These are phyloP conservation scores for Drosophila fulvimacula DNA, from an alignment of 2,888 invertebrate species.

Conservation along the genomic window DNA sequence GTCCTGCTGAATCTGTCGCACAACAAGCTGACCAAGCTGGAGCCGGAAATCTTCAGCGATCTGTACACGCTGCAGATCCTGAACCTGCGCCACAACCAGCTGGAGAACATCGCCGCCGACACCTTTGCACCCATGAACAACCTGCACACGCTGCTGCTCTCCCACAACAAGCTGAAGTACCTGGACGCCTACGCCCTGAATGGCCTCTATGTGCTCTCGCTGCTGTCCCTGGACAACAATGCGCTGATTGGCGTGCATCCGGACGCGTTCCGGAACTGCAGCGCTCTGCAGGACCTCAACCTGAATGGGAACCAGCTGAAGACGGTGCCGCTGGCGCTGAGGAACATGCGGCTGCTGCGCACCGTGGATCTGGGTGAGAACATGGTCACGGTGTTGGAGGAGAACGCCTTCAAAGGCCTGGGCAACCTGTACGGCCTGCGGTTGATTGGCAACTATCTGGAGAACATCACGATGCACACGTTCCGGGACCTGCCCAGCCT, in stretches of 20 bases:
- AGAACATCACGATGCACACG: constrained; percentile 91
- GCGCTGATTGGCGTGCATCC: constrained; percentile 92
- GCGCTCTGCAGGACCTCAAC: constrained; percentile 95
- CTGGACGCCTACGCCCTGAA: constrained; percentile 94
- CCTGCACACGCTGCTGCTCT: constrained; percentile 93
- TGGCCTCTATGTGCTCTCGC: constrained; percentile 93
- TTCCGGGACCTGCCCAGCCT: constrained; percentile 92
- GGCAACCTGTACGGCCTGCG: constrained; percentile 94
- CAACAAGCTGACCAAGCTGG: constrained; percentile 92
- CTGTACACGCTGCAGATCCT: constrained; percentile 94
- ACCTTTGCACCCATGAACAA: constrained; percentile 97
- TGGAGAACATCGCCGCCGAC: constrained; percentile 93
- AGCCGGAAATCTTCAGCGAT: constrained; percentile 93
- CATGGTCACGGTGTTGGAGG: constrained; percentile 91
- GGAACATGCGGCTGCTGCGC: constrained; percentile 93
- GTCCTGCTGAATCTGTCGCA: constrained; percentile 94
- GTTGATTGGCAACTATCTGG: constrained; percentile 94
- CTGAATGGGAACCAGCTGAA: constrained; percentile 94
- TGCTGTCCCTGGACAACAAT: constrained; percentile 94
- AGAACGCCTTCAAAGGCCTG: constrained; percentile 93
- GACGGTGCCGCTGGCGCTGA: constrained; percentile 91
- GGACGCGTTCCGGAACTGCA: constrained; percentile 95
- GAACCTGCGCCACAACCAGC: constrained; percentile 93
- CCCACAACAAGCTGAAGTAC: constrained; percentile 93
- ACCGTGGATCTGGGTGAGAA: constrained; percentile 97